A percentile compares a stretch with the other conserved stretches of the same genome.
Evolutionary conservation across 2,888 invertebrate species (phyloP).

Genomic region (Allophyes oxyacanthae): DNA sequence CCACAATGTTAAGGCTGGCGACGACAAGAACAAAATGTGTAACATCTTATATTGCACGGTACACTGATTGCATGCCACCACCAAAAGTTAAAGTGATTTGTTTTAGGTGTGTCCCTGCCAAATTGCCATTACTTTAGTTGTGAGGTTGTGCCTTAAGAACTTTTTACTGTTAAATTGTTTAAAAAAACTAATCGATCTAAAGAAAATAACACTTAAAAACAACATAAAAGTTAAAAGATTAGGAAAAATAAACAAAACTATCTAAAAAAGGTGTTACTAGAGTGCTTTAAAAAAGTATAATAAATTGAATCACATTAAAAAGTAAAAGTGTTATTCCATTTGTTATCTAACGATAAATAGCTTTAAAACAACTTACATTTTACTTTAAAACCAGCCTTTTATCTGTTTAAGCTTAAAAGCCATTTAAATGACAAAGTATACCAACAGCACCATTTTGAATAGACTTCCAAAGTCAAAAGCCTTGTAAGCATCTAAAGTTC

Average conservation of each 20-base stretch:
- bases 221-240: constrained; percentile 16
- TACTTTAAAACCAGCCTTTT: constrained; percentile 71
- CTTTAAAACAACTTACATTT: constrained; percentile 71
- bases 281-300: constrained; percentile 44
- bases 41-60: constrained; percentile 8
- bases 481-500: constrained; percentile 43
- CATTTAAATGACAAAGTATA: constrained; percentile 72
- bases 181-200: constrained; percentile 15
- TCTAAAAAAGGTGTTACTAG: constrained; percentile 24
- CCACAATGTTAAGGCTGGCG: constrained; percentile 12
- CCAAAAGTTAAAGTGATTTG: constrained; percentile 26
- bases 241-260: constrained; percentile 37
- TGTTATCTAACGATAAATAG: constrained; percentile 53
- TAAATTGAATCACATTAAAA: constrained; percentile 61
- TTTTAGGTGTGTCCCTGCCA: background rate
- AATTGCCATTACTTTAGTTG: background rate
- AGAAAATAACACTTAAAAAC: constrained; percentile 30
- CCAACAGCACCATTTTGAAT: constrained; percentile 55
- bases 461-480: constrained; percentile 36
- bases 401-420: constrained; percentile 76
- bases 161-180: no score
- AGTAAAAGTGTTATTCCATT: constrained; percentile 60
- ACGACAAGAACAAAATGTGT: constrained; percentile 32
- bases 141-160: no score
- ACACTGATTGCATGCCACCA: constrained; percentile 36